Base-by-base conservation (phyloP, 2,888 invertebrate genomes). In the Nymphalis c-album region DNA sequence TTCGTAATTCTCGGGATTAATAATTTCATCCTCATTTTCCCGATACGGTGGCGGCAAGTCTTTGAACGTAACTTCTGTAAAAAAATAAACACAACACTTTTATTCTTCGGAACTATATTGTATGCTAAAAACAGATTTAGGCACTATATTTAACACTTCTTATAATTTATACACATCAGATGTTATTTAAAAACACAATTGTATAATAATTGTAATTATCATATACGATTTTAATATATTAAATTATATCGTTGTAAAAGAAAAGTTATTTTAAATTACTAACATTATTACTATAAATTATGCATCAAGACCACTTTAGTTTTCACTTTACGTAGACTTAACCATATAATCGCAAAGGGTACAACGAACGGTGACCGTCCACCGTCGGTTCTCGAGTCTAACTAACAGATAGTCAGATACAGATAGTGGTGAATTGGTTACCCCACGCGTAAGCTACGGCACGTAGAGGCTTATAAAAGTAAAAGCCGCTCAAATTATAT, bases 41-140 rank as follows among this genome's bases (percentile, higher is more conserved):
- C 82, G 81, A 77, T 91, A 90, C 48, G 91, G 90, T 70, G 91
- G 91, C 77, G 91, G 91, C 74, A 84, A 80, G 67, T 90, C 90
- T 80, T 90, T 91, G 73, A 83, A 78, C 71, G 83, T 80, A 71
- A 88, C 81, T 80, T 88, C 91, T 91, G 88, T 63, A 84, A 85
- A 77, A n/a, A 75, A 77, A 75, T 18, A n/a, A 57, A 55, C 60
- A 64, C 48, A 53, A 35, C 55, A 61, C 47, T n/a, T 46, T 1
- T 45, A 18, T n/a, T 45, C 53, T 62, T 16, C 51, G 51, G 55
- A 31, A 55, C 31, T 31, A 31, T 2, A 7, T 31, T 17, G 6
- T 17, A n/a, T 26, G 17, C 7, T 55, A 17, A 4, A n/a, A 31
- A 31, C 13, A 55, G n/a, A 6, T 31, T 31, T 31, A 31, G 26